These are phyloP conservation scores for Atherinosoma microstoma DNA, from an alignment of 2,797 vertebrate genomes.

Conservation along the genomic window DNA sequence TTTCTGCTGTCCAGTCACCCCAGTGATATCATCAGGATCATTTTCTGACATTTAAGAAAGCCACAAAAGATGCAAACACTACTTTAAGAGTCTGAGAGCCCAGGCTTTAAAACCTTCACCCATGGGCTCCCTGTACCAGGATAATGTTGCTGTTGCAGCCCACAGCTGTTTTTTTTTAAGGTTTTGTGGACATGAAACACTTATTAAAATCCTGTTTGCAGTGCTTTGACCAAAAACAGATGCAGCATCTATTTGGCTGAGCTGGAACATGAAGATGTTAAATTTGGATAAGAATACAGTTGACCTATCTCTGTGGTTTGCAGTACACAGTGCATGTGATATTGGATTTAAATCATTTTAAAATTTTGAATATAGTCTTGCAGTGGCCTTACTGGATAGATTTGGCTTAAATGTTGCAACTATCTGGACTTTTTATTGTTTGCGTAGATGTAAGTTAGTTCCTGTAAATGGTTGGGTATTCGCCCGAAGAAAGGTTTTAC, in stretches of 20 bases:
- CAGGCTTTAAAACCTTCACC: too few relatives aligned
- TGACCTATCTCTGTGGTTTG: too few relatives aligned
- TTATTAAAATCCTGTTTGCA: too few relatives aligned
- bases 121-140: too few relatives aligned
- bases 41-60: too few relatives aligned
- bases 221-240: too few relatives aligned
- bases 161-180: neutral
- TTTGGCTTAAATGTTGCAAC: neutral
- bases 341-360: neutral
- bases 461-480: neutral
- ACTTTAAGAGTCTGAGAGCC: neutral
- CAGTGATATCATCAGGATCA: too few relatives aligned
- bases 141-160: neutral
- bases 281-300: neutral
- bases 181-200: too few relatives aligned
- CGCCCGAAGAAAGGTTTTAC: neutral
- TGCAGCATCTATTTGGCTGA: too few relatives aligned
- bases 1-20: too few relatives aligned
- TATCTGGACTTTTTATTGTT: neutral
- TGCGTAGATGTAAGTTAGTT: neutral
- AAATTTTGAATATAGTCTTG: neutral
- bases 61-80: too few relatives aligned
- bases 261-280: neutral
- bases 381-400: neutral
- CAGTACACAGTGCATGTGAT: too few relatives aligned